Percentiles rank a stretch among this genome's conserved stretches.
These are phyloP conservation scores for Thymelicus acteon DNA, from an alignment of 2,888 invertebrate species.

Conservation along the genomic window DNA sequence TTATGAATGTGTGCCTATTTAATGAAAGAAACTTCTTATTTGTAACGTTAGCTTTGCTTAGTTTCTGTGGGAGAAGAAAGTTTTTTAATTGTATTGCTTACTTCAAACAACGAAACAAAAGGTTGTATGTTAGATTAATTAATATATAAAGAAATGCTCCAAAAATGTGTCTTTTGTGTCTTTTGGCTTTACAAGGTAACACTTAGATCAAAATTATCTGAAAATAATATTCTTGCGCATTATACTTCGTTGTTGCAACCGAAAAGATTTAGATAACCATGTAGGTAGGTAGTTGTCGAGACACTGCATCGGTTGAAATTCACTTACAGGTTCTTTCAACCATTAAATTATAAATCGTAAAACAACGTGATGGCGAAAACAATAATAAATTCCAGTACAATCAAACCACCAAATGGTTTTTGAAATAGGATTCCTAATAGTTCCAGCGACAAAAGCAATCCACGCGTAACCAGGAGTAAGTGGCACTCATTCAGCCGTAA, in stretches of 20 bases:
- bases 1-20: constrained; percentile 1
- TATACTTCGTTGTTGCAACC: no score
- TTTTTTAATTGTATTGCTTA: constrained; percentile 22
- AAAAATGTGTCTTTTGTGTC: no score
- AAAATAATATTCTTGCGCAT: no score
- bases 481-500: constrained; percentile 9
- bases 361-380: no score
- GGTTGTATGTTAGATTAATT: not conserved
- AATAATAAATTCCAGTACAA: not conserved
- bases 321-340: no score
- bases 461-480: not conserved
- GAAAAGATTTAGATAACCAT: no score
- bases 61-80: constrained; percentile 9
- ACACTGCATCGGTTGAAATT: no score
- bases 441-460: not conserved
- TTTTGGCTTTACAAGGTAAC: no score
- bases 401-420: not conserved
- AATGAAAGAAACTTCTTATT: constrained; percentile 1
- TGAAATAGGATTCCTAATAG: not conserved
- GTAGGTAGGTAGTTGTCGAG: no score
- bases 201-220: no score
- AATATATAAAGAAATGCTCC: no score
- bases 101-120: not conserved
- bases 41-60: not conserved
- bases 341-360: no score